Evolutionary conservation across 2,888 invertebrate species (phyloP), one percentile per base, ranked within the genome.

Genomic region (Campaea margaritaria): DNA sequence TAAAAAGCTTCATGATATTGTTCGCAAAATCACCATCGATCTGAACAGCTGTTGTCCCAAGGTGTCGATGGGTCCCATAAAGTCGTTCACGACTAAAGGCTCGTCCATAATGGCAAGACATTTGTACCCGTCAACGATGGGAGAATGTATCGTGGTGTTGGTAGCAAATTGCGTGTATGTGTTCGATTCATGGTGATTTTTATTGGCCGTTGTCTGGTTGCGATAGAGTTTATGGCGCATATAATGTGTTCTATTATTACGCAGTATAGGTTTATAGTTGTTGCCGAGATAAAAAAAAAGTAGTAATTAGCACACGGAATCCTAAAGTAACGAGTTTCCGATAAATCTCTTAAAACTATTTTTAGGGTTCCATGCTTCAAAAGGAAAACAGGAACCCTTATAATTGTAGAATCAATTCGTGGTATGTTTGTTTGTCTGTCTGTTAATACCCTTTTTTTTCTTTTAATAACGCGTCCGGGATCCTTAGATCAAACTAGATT

Each of bases 21-120:
- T 16, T 21, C 21, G 8, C 47, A 3, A 38, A 36, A 36, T 7
- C 47, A 41, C 58, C 31, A 64, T 62, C 54, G 46, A 65, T 57
- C 31, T 49, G 46, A 68, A 68, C 76, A 79, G 76, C 75, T 78
- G 77, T 75, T 73, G 73, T 70, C 68, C 61, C 59, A 63, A 81
- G 76, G 80, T 79, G 78, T 74, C 65, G 81, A 85, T 69, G 77
- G 73, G 77, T 70, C 67, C 76, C 76, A 78, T 82, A 78, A 85
- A 86, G 82, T 79, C 77, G 77, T 79, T 72, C 69, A 74, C 74
- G 72, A 75, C 70, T 73, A 70, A 68, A 70, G 75, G 64, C 65
- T 54, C 62, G 64, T 64, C 53, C 68, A 69, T 63, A 74, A 64
- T 66, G 58, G 64, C 57, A 47, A 63, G 39, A 58, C 61, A 65